A percentile compares a stretch with the other conserved stretches of the same genome.
phyloP scores from a whole-genome alignment of 2,797 vertebrate species.

The Microctenopoma lineatum region DNA sequence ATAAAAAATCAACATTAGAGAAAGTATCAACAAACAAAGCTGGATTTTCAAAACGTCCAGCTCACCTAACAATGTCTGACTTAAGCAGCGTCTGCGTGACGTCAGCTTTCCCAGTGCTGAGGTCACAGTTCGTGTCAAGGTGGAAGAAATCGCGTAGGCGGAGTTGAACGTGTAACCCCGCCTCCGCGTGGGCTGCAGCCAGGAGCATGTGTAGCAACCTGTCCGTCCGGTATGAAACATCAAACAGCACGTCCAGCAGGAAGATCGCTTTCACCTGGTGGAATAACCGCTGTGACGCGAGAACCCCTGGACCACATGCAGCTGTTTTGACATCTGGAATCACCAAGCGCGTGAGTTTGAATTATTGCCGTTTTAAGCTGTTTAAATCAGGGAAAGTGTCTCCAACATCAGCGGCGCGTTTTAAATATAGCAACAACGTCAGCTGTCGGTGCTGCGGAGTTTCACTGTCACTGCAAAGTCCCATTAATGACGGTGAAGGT shows the following conservation, averaged over 20 bases:
- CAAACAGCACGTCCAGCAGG: not conserved
- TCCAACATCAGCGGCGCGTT: too few relatives aligned
- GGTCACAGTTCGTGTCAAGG: not conserved
- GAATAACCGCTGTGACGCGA: not conserved
- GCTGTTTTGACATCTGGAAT: slow-evolving; percentile 38
- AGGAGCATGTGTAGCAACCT: not conserved
- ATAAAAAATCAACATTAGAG: not conserved
- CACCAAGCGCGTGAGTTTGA: slow-evolving; percentile 27
- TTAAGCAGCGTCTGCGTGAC: not conserved
- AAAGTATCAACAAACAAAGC: not conserved
- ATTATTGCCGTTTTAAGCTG: too few relatives aligned
- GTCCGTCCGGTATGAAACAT: not conserved
- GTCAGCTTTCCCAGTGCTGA: not conserved
- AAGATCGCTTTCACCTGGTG: slow-evolving; percentile 14
- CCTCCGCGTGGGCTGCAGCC: not conserved
- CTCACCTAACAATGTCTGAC: not conserved
- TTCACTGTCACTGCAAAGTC: not conserved
- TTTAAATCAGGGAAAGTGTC: not conserved
- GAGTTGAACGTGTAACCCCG: slow-evolving; percentile 7
- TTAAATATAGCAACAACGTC: not conserved
- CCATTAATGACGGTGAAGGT: too few relatives aligned
- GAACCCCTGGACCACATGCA: not conserved
- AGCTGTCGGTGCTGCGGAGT: too few relatives aligned
- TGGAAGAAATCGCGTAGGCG: slow-evolving; percentile 9
- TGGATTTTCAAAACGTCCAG: not conserved